Conservation (phyloP, 2,888 invertebrate genomes). For the Athalia cordata region DNA sequence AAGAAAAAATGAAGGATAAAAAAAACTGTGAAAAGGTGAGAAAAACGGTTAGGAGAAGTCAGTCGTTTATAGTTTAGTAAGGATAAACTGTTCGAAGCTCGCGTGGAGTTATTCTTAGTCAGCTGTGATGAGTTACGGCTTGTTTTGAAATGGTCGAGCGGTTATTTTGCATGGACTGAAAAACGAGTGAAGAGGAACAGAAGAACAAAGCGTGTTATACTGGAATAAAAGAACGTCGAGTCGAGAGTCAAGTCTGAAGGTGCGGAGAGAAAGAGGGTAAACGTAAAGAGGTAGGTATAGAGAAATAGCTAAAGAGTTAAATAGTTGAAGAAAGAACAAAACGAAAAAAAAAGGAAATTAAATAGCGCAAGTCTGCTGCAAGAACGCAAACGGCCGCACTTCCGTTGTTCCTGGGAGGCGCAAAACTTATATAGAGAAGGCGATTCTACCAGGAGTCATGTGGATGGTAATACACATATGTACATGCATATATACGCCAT, state of each 20-base stretch:
- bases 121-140: conserved; percentile 60
- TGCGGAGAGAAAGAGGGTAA: conserved; percentile 30
- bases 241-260: too few species aligned
- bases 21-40: too few species aligned
- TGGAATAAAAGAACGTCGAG: conserved; percentile 22
- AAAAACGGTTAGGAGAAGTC: neutral
- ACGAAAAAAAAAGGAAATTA: neutral
- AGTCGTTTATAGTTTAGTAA: neutral
- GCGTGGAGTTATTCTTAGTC: conserved; percentile 52
- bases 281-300: neutral
- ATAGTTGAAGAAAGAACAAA: neutral
- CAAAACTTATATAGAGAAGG: neutral
- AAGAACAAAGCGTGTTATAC: conserved; percentile 40
- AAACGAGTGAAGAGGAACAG: conserved; percentile 52
- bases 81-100: neutral
- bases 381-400: conserved; percentile 25
- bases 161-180: conserved; percentile 56
- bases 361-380: neutral
- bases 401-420: conserved; percentile 20
- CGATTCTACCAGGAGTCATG: neutral
- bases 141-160: conserved; percentile 55
- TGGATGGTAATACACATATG: too few species aligned
- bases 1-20: too few species aligned
- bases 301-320: conserved; percentile 16
- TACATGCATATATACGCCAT: too few species aligned